Percentiles rank a stretch among this genome's conserved stretches.
These are phyloP conservation scores for Drosophila miranda DNA, from an alignment of 1,140 invertebrate species.

Conservation along the genomic window DNA sequence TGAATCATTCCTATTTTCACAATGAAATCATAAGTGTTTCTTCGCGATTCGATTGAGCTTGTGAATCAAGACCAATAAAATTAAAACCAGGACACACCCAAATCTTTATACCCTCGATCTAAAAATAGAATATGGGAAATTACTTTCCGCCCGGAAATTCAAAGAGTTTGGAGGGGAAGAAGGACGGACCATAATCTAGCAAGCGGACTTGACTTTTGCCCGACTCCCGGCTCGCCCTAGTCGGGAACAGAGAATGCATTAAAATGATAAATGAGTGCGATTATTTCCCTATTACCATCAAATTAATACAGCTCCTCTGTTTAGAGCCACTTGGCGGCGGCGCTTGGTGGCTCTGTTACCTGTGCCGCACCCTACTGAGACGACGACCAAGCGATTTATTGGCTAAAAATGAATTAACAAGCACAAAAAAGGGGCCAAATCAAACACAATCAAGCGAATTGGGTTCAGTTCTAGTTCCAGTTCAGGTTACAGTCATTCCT, in stretches of 20 bases:
- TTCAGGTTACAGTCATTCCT: conserved; percentile 45
- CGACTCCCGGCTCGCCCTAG: conserved; percentile 16
- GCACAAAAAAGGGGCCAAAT: conserved; percentile 41
- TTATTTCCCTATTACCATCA: conserved; percentile 71
- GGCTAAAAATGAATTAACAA: conserved; percentile 67
- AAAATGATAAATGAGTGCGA: conserved; percentile 77
- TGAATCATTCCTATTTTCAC: too few species aligned
- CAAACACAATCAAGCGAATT: conserved; percentile 80
- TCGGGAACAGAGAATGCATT: conserved; percentile 43
- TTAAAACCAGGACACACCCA: too few species aligned
- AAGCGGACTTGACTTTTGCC: background rate
- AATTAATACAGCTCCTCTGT: conserved; percentile 61
- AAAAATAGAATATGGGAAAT: background rate
- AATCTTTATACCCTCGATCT: background rate
- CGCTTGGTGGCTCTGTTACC: conserved; percentile 34
- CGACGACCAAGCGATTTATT: conserved; percentile 60
- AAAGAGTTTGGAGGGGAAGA: conserved; percentile 3
- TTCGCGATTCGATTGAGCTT: too few species aligned
- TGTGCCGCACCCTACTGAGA: conserved; percentile 45
- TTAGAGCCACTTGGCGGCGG: conserved; percentile 7
- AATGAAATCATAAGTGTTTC: too few species aligned
- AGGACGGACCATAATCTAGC: conserved; percentile 22
- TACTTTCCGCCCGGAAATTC: conserved; percentile 14
- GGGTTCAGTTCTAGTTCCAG: conserved; percentile 57
- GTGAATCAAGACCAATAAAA: too few species aligned